Conservation (phyloP, 1,140 invertebrate genomes). For the Macrostomum lignano region DNA sequence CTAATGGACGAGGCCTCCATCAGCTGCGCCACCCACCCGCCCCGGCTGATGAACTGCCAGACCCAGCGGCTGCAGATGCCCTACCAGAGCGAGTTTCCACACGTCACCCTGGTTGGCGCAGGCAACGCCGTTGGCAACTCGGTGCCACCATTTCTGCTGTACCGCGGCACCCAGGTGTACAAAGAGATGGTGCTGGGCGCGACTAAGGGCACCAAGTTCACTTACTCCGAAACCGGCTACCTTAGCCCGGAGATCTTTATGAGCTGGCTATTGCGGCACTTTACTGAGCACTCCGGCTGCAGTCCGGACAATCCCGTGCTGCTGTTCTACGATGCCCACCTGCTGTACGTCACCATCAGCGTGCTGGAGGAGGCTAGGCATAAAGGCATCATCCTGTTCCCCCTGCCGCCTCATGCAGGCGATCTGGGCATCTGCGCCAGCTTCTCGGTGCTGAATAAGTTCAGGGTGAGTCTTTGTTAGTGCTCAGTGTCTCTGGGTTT, state of each 20-base stretch:
- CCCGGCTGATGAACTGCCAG: not conserved
- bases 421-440: too few relatives aligned
- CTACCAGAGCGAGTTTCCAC: conserved; percentile 5
- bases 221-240: conserved; percentile 1
- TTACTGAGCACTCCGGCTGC: not conserved
- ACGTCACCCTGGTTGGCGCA: conserved; percentile 3
- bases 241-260: conserved; percentile 3
- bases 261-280: not conserved
- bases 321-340: conserved; percentile 5
- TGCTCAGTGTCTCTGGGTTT: too few relatives aligned
- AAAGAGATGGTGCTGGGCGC: conserved; percentile 1
- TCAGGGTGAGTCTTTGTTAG: too few relatives aligned
- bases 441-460: too few relatives aligned
- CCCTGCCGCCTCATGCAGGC: conserved; percentile 4
- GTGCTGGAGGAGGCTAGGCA: conserved; percentile 4
- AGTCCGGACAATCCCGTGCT: conserved; percentile 3
- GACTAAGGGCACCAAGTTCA: not conserved
- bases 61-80: conserved; percentile 4
- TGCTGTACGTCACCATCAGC: conserved; percentile 2
- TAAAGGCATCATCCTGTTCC: conserved; percentile 3
- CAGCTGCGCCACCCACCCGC: not conserved
- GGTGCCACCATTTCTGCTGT: not conserved
- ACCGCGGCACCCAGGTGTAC: not conserved
- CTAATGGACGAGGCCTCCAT: conserved; percentile 2
- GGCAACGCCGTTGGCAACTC: conserved; percentile 4